A percentile compares a stretch with the other conserved stretches of the same genome.
These are phyloP conservation scores for Spongia lamella DNA, from an alignment of 37 sponge, comb jelly and placozoan genomes.

Conservation along the genomic window DNA sequence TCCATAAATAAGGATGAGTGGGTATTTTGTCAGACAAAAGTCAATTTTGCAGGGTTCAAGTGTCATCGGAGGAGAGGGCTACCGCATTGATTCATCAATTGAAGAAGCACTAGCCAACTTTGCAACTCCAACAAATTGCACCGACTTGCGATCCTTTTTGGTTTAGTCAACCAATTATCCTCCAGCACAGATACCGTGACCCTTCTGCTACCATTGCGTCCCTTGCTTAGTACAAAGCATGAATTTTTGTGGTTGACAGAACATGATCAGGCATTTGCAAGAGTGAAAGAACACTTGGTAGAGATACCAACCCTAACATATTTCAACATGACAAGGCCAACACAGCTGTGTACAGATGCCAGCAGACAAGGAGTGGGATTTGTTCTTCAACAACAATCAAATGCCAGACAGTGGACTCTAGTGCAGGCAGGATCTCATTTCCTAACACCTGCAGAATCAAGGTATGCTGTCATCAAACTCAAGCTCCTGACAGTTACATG, in stretches of 20 bases:
- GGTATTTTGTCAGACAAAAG: background rate
- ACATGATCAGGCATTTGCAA: background rate
- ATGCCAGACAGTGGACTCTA: background rate
- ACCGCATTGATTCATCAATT: conserved; percentile 11
- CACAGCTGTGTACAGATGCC: conserved; percentile 1
- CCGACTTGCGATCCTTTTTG: conserved; percentile 22
- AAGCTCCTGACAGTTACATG: conserved; percentile 3
- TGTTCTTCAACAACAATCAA: background rate
- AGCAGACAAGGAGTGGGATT: too few relatives aligned
- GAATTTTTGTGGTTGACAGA: conserved; percentile 34
- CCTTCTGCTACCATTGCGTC: conserved; percentile 7
- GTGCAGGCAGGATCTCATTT: background rate
- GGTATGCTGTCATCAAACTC: conserved; percentile 3
- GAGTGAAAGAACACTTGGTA: background rate
- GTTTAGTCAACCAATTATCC: conserved; percentile 16
- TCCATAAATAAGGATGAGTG: conserved; percentile 14
- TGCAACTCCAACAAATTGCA: conserved; percentile 14
- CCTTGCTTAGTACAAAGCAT: conserved; percentile 33
- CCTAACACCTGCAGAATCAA: background rate
- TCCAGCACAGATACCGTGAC: conserved; percentile 4
- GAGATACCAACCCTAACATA: background rate
- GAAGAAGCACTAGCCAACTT: conserved; percentile 16
- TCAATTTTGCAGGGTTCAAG: conserved; percentile 17
- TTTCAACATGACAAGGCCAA: conserved; percentile 7
- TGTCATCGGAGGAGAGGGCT: background rate